A percentile compares a stretch with the other conserved stretches of the same genome.
Conservation (phyloP, 2,113 vertebrate species). For the Plecturocebus donacophilus region DNA sequence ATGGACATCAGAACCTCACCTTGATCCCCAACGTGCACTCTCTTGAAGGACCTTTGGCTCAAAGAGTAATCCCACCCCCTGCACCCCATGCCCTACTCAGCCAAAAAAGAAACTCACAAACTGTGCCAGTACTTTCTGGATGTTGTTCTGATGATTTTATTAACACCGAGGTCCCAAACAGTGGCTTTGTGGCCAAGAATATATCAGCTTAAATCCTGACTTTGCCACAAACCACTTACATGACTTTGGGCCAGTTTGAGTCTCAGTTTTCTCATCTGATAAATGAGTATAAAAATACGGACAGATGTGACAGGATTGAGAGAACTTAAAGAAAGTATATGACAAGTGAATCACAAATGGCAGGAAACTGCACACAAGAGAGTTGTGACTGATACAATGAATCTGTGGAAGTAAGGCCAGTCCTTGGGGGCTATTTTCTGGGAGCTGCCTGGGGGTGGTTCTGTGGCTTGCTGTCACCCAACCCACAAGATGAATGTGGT, state of each 20-base stretch:
- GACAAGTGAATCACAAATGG: neutral
- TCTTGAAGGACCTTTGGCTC: neutral
- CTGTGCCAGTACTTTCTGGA: neutral
- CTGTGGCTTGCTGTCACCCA: neutral
- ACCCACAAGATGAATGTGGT: rapidly evolving
- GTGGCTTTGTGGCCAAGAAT: neutral
- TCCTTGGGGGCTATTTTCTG: neutral
- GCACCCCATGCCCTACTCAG: rapidly evolving
- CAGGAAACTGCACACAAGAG: neutral
- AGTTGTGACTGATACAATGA: too few species aligned
- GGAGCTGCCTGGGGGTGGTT: neutral
- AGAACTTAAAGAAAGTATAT: neutral
- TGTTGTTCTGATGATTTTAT: neutral
- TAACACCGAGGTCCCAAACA: neutral
- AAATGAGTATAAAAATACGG: neutral
- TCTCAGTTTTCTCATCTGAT: neutral
- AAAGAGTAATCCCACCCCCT: neutral
- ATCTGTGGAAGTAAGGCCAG: neutral
- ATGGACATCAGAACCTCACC: neutral
- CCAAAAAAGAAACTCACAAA: neutral
- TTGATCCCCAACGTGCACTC: neutral
- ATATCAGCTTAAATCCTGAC: neutral
- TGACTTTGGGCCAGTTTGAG: neutral
- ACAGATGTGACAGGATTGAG: neutral
- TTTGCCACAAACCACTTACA: neutral